These are phyloP conservation scores for Coronaproctus castanopsis DNA, from an alignment of 2,888 invertebrate species.

Conservation along the genomic window DNA sequence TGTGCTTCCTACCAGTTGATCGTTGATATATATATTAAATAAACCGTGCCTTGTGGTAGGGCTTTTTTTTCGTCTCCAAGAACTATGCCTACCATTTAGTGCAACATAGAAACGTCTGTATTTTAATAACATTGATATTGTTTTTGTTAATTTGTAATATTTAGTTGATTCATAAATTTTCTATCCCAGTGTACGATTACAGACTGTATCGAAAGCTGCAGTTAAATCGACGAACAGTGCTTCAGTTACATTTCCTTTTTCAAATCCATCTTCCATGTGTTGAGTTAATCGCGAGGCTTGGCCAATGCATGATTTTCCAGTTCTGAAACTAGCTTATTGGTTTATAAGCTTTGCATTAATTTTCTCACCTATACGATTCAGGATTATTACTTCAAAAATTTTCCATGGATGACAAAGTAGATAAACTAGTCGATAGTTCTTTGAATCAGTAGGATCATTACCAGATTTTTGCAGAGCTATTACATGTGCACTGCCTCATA, in stretches of 20 bases:
- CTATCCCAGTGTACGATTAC: background rate
- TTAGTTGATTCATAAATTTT: background rate
- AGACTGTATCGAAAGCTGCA: background rate
- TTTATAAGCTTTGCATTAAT: background rate
- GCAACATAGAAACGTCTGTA: background rate
- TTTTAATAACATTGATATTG: background rate
- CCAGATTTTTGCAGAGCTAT: background rate
- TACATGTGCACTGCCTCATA: background rate
- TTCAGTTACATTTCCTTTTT: constrained; percentile 1
- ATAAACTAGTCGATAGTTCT: background rate
- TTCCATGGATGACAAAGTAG: background rate
- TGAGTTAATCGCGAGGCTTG: background rate
- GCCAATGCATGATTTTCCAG: background rate
- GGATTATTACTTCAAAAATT: background rate
- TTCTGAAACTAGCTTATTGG: background rate
- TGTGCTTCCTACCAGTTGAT: background rate
- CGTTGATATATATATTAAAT: background rate
- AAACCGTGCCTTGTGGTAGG: background rate
- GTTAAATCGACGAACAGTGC: background rate
- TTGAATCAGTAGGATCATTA: background rate
- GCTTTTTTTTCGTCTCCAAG: background rate
- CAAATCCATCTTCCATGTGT: constrained; percentile 1
- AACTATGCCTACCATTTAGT: background rate
- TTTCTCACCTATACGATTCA: background rate
- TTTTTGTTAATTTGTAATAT: background rate